Base-by-base conservation (phyloP, 2,888 invertebrate species). In the Acronicta aceris region DNA sequence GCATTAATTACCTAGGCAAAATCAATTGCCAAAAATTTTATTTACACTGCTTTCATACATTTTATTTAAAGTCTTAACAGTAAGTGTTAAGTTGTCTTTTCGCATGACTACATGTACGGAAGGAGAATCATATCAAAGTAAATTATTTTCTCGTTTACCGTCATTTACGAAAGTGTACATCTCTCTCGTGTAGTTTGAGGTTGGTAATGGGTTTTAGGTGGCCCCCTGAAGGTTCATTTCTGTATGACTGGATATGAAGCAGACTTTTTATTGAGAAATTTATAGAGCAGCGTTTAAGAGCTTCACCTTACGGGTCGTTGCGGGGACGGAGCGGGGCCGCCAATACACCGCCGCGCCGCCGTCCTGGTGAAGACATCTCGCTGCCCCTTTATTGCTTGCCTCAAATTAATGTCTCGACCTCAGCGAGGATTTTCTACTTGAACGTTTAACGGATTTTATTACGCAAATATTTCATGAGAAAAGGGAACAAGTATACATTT, bases 391-490 rank as follows among this genome's bases (percentile, higher is more conserved):
- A 94, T 94, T 94, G 92, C 94, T 91, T 84, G 91, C 88, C 88
- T 89, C 88, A 94, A 93, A 94, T 94, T 94, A 94, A 93, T 94
- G 92, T 91, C 91, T 86, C 90, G 86, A 90, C 90, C 89, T 89
- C 84, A 82, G 80, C 83, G 81, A 81, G 87, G 87, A 91, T 91
- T 89, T 89, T 88, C 84, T 90, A 89, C 90, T 91, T 90, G 66
- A 87, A 84, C 88, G 84, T 89, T 92, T 90, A 90, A 87, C 82
- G 81, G 86, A 86, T 91, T 90, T 92, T 91, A 90, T 91, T 90
- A 89, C 83, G 81, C 83, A 85, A 89, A 90, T 87, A 86, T 85
- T 86, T 89, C 86, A 87, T 83, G 80, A 86, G 81, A 75, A 82
- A 85, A 81, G 83, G 81, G 84, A 85, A 86, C 79, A 74, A 74